These are phyloP conservation scores for Panthera uncia DNA, from an alignment of 2,113 vertebrate genomes.

Conservation along the genomic window DNA sequence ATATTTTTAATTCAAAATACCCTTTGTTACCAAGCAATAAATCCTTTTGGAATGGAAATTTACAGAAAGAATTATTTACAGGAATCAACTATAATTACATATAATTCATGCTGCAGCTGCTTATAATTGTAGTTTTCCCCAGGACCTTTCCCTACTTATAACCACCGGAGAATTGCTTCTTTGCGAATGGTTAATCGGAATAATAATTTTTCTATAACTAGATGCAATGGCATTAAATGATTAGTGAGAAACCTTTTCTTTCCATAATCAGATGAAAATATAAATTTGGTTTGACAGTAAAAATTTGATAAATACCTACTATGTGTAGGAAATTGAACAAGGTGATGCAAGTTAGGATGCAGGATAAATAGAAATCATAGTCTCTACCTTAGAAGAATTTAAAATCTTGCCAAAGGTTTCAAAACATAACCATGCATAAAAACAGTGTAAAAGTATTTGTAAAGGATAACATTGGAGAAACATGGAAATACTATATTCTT, in stretches of 20 bases:
- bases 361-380: background rate
- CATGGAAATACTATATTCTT: background rate
- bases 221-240: conserved; percentile 63
- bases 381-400: background rate
- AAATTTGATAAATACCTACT: background rate
- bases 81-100: conserved; percentile 95
- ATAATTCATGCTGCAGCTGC: conserved; percentile 92
- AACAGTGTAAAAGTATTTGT: background rate
- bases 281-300: background rate
- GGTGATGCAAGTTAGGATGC: background rate
- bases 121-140: conserved; percentile 90
- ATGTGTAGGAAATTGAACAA: background rate
- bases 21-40: conserved; percentile 88
- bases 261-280: background rate
- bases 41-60: conserved; percentile 90
- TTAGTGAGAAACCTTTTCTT: conserved; percentile 4
- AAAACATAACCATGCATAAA: background rate
- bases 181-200: conserved; percentile 81
- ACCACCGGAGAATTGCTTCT: conserved; percentile 81
- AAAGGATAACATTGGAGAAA: background rate
- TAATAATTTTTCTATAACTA: conserved; percentile 82
- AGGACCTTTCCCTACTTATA: conserved; percentile 80
- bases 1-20: conserved; percentile 89
- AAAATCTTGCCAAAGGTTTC: background rate
- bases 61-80: conserved; percentile 96